A percentile compares a stretch with the other conserved stretches of the same genome.
phyloP scores from a whole-genome alignment of 2,888 invertebrate genomes.

The Thereva nobilitata region DNA sequence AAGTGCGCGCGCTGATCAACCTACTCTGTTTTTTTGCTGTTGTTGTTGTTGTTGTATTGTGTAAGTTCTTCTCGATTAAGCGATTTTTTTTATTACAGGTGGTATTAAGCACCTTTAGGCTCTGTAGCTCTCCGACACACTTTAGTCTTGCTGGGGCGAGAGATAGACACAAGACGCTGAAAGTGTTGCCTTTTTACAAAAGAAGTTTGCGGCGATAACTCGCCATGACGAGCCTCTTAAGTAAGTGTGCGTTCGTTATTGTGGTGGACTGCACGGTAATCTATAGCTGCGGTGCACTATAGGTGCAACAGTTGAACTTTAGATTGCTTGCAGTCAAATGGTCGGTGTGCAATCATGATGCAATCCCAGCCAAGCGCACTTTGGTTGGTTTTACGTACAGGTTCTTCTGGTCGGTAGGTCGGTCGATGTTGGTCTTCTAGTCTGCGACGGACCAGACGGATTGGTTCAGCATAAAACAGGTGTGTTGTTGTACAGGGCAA shows the following conservation, averaged over 20 bases:
- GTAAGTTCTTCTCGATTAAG: too few species aligned
- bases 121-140: conserved; percentile 8
- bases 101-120: too few species aligned
- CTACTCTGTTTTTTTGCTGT: too few species aligned
- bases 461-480: conserved; percentile 17
- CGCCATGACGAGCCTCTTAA: too few species aligned
- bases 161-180: conserved; percentile 13
- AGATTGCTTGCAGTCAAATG: too few species aligned
- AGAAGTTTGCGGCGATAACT: too few species aligned
- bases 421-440: conserved; percentile 13
- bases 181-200: conserved; percentile 2
- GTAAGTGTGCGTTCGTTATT: too few species aligned
- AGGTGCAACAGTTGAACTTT: too few species aligned
- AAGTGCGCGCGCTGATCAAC: too few species aligned
- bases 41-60: too few species aligned
- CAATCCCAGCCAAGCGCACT: not conserved
- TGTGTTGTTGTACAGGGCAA: conserved; percentile 14
- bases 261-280: not conserved
- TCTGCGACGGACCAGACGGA: conserved; percentile 21
- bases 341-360: too few species aligned
- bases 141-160: conserved; percentile 3
- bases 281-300: not conserved
- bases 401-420: not conserved
- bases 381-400: conserved; percentile 3
- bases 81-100: too few species aligned